Conservation (phyloP, 2,113 vertebrate species). For the Cynopterus brachyotis region DNA sequence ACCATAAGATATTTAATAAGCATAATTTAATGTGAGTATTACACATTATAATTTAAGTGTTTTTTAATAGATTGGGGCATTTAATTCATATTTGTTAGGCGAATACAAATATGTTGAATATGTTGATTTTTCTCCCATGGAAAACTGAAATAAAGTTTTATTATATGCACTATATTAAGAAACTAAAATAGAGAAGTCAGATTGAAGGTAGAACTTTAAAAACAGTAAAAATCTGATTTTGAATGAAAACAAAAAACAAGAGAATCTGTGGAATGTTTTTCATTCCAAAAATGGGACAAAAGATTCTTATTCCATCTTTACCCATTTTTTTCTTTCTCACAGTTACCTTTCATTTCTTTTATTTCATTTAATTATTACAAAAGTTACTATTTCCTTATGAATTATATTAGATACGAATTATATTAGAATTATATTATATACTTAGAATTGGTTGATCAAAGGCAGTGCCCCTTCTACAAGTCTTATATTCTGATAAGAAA, state of each 20-base stretch:
- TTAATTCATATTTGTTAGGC: background rate
- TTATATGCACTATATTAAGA: background rate
- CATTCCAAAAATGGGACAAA: background rate
- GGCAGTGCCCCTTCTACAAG: background rate
- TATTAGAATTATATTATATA: background rate
- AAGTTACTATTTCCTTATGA: background rate
- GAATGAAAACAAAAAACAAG: background rate
- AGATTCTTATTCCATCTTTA: background rate
- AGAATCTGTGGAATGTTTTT: background rate
- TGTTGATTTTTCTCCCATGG: background rate
- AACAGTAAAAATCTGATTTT: background rate
- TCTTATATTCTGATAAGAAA: background rate
- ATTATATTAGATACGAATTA: too few relatives aligned
- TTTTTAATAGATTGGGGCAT: background rate
- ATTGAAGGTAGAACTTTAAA: background rate
- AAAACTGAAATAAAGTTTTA: background rate
- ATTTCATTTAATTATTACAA: background rate
- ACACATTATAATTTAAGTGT: background rate
- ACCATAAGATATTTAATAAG: background rate
- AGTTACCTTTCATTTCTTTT: background rate
- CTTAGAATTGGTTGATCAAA: background rate
- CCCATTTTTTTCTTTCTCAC: background rate
- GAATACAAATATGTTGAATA: background rate
- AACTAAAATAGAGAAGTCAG: background rate
- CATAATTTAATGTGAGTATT: background rate